Conservation (phyloP, 2,797 vertebrate species). For the Falco peregrinus region DNA sequence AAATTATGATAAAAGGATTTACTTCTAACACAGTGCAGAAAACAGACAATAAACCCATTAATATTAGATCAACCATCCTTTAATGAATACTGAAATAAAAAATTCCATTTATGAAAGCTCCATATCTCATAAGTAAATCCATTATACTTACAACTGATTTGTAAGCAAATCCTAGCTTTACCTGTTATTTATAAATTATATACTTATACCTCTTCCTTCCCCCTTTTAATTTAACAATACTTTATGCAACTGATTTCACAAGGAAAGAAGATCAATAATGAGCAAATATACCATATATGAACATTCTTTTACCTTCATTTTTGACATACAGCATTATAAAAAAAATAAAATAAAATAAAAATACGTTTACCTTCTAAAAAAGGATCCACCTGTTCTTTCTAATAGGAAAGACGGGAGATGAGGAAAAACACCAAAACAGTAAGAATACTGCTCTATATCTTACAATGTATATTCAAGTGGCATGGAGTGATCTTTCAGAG, state of each 20-base stretch:
- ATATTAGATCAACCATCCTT: not conserved
- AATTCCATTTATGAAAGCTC: not conserved
- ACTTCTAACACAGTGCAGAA: not conserved
- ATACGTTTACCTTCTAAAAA: not conserved
- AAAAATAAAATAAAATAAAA: not conserved
- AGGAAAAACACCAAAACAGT: not conserved
- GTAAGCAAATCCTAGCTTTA: not conserved
- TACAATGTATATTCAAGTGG: not conserved
- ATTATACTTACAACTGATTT: not conserved
- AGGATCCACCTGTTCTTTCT: not conserved
- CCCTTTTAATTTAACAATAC: not conserved
- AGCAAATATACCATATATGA: not conserved
- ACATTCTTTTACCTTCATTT: not conserved
- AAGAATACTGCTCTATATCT: not conserved
- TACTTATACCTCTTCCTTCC: not conserved
- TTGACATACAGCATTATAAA: not conserved
- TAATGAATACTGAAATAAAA: not conserved
- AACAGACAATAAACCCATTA: not conserved
- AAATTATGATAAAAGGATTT: not conserved
- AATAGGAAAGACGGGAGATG: not conserved
- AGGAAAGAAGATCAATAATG: conserved; percentile 13
- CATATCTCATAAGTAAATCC: not conserved
- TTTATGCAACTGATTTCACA: not conserved
- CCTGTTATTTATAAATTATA: not conserved
- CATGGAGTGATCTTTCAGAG: not conserved